Evolutionary conservation across 92 coral and sea anemone genomes (phyloP).

Genomic region (Bergia puertoricense): DNA sequence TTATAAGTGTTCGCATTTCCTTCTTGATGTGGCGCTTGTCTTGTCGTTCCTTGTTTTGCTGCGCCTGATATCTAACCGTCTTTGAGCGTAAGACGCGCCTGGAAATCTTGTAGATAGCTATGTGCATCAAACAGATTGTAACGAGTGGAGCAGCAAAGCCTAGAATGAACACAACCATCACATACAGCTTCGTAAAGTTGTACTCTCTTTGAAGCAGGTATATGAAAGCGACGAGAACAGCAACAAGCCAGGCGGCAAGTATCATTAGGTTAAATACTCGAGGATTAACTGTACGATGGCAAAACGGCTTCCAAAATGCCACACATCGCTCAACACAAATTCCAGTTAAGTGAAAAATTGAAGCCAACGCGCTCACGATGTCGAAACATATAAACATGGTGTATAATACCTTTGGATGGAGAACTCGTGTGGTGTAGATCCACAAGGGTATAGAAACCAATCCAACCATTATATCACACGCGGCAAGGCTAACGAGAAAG

Average conservation of each 20-base stretch:
- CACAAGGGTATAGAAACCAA: constrained; percentile 52
- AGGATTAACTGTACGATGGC: constrained; percentile 51
- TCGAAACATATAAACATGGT: constrained; percentile 51
- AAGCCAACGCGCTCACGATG: constrained; percentile 56
- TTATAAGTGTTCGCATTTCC: constrained; percentile 80
- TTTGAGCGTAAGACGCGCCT: constrained; percentile 27
- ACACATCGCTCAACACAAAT: constrained; percentile 60
- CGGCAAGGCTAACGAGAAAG: constrained; percentile 59
- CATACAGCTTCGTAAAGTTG: constrained; percentile 1
- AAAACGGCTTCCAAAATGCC: constrained; percentile 50
- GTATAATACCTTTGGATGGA: constrained; percentile 18
- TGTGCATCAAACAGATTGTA: constrained; percentile 20
- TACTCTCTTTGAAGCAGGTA: constrained; percentile 45
- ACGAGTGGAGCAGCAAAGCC: constrained; percentile 31
- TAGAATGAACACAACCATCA: constrained; percentile 1
- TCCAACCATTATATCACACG: constrained; percentile 54
- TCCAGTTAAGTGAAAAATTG: constrained; percentile 55
- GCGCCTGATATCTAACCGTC: constrained; percentile 9
- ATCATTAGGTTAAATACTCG: constrained; percentile 41
- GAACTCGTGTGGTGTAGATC: constrained; percentile 37
- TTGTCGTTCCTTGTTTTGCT: not conserved
- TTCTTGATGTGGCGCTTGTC: constrained; percentile 39
- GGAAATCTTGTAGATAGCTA: constrained; percentile 17
- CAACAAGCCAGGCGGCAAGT: constrained; percentile 46
- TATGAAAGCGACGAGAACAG: constrained; percentile 42